Base-by-base conservation (phyloP, 2,888 invertebrate species). In the Nephrocerus scutellatus region DNA sequence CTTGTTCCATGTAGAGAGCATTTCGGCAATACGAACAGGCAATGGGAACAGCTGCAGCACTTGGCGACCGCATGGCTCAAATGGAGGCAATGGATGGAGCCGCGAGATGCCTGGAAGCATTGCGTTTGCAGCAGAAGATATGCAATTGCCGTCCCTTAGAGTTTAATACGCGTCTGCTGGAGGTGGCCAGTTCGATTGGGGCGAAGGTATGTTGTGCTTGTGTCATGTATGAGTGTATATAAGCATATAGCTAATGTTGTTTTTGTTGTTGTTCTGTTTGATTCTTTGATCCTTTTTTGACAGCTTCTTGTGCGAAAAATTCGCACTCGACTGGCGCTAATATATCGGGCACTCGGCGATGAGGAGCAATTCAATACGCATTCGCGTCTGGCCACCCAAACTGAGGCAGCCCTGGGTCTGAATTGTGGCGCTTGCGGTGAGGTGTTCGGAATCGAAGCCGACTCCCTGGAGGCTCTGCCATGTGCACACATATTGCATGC, bases 11-110 rank as follows among this genome's bases (percentile, higher is more conserved):
- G n/a, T n/a, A 66, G 69, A 54, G 66, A 22, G 67, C 60, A 23
- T 80, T 73, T 63, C 79, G 86, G 37, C 86, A 88, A 58, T 89
- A 89, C 59, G 87, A 88, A 65, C 82, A 82, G 52, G 86, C 88
- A 1, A 88, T 88, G 86, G 86, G 85, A 1, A 84, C 85, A 0
- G 84, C 85, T 0, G 78, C 79, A 23, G 78, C 82, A 0, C 73
- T 86, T 52, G 88, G 87, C 1, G 88, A 89, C 65, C 75, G 87
- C 1, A 75, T 88, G 45, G 84, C 86, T 7, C 88, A 88, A 62
- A 87, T 89, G 86, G 86, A 88, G 55, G 87, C 87, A 1, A 87
- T 88, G 86, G 88, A 88, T 54, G 88, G 87, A 1, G 86, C 84
- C 0, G 88, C 87, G 0, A 71, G 85, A 30, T 88, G 87, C 53